phyloP scores from a whole-genome alignment of 2,888 invertebrate species.

The Macrosoma leucophasiata region DNA sequence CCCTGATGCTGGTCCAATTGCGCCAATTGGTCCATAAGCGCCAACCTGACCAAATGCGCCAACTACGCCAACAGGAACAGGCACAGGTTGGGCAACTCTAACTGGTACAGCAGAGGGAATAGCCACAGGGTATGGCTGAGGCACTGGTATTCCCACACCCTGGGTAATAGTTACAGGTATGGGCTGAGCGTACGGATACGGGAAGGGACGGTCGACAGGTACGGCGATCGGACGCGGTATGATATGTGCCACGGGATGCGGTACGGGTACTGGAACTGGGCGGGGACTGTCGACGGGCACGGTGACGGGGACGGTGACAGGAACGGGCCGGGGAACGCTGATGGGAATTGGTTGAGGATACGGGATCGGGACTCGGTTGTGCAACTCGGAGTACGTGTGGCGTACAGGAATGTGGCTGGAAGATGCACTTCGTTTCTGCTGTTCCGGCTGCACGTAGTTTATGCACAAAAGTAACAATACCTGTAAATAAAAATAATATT shows the following conservation, averaged over 20 bases:
- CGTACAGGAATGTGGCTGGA: slow-evolving; percentile 53
- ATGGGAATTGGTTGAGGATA: slow-evolving; percentile 67
- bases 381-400: slow-evolving; percentile 59
- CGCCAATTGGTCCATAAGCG: slow-evolving; percentile 15
- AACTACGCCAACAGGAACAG: slow-evolving; percentile 35
- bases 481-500: slow-evolving; percentile 12
- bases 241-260: slow-evolving; percentile 60
- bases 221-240: slow-evolving; percentile 61
- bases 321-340: slow-evolving; percentile 54
- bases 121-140: slow-evolving; percentile 66
- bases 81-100: slow-evolving; percentile 48
- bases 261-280: slow-evolving; percentile 47
- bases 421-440: slow-evolving; percentile 23
- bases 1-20: slow-evolving; percentile 12
- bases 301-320: slow-evolving; percentile 65
- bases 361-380: slow-evolving; percentile 69
- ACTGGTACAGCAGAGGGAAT: slow-evolving; percentile 58
- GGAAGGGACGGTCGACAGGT: slow-evolving; percentile 71
- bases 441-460: slow-evolving; percentile 12
- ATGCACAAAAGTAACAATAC: slow-evolving; percentile 19
- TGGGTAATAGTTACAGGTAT: slow-evolving; percentile 69
- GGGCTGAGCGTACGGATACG: slow-evolving; percentile 72
- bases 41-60: slow-evolving; percentile 23
- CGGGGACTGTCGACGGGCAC: slow-evolving; percentile 64
- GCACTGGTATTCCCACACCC: slow-evolving; percentile 69